Evolutionary conservation across 2,888 invertebrate genomes (phyloP).

Genomic region (Ctenicera cuprea): DNA sequence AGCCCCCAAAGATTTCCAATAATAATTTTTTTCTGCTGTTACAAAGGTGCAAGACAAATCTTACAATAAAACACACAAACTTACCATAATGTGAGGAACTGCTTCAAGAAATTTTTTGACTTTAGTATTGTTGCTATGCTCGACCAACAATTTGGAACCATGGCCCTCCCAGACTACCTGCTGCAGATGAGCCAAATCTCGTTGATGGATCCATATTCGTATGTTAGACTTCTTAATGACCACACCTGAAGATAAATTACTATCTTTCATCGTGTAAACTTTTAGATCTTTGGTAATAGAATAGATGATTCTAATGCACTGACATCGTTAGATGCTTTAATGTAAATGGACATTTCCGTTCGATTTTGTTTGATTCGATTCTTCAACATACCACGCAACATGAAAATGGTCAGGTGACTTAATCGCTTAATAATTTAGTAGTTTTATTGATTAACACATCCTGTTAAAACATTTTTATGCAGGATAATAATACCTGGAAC

Average conservation of each 20-base stretch:
- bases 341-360: slow-evolving; percentile 46
- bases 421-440: slow-evolving; percentile 69
- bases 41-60: neutral
- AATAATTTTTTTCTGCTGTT: neutral
- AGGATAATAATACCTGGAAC: slow-evolving; percentile 22
- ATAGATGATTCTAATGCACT: slow-evolving; percentile 22
- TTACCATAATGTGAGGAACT: slow-evolving; percentile 95
- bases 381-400: slow-evolving; percentile 53
- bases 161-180: slow-evolving; percentile 94
- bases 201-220: slow-evolving; percentile 96
- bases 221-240: slow-evolving; percentile 88
- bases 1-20: too few relatives aligned
- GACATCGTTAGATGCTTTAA: slow-evolving; percentile 43
- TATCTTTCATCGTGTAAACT: slow-evolving; percentile 46
- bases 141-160: slow-evolving; percentile 87
- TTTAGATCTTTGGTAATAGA: slow-evolving; percentile 1
- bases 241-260: slow-evolving; percentile 75
- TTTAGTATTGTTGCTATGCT: slow-evolving; percentile 88
- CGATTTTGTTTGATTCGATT: slow-evolving; percentile 51
- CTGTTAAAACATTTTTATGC: slow-evolving; percentile 47
- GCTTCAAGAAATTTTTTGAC: slow-evolving; percentile 91
- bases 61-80: too few relatives aligned
- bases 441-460: slow-evolving; percentile 63
- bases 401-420: slow-evolving; percentile 66
- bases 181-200: slow-evolving; percentile 90